These are phyloP conservation scores for Stegodyphus dumicola DNA, from an alignment of 1,140 invertebrate genomes.

Conservation along the genomic window DNA sequence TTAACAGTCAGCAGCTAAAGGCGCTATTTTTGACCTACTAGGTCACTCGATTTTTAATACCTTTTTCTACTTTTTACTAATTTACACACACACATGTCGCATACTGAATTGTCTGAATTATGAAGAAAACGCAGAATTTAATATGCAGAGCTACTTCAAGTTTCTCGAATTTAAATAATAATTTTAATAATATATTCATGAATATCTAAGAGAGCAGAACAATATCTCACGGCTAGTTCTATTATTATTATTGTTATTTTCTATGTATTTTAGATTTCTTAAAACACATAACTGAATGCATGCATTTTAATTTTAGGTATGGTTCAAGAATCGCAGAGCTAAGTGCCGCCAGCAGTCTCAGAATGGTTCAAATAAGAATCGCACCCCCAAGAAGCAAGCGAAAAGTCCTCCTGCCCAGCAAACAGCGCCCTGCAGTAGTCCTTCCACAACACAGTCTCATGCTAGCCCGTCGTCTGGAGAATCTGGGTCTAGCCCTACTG, in stretches of 20 bases:
- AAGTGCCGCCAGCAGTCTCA: slow-evolving; percentile 81
- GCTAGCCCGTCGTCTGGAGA: slow-evolving; percentile 48
- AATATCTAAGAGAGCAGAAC: too few relatives aligned
- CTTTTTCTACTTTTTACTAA: too few relatives aligned
- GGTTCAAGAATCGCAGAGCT: slow-evolving; percentile 98
- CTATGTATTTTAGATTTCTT: not conserved
- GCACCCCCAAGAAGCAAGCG: slow-evolving; percentile 63
- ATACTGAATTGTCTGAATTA: too few relatives aligned
- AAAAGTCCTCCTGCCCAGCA: slow-evolving; percentile 60
- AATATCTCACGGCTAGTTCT: too few relatives aligned
- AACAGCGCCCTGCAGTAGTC: slow-evolving; percentile 26
- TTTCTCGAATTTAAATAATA: too few relatives aligned
- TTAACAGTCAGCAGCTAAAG: too few relatives aligned
- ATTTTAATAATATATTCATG: too few relatives aligned
- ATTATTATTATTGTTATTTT: slow-evolving; percentile 33
- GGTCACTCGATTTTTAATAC: too few relatives aligned
- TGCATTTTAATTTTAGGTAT: slow-evolving; percentile 79
- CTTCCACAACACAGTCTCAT: slow-evolving; percentile 45
- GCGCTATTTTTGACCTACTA: too few relatives aligned
- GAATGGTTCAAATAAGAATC: slow-evolving; percentile 59
- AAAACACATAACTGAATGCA: not conserved
- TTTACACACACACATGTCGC: too few relatives aligned
- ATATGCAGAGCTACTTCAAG: too few relatives aligned
- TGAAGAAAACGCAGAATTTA: too few relatives aligned
- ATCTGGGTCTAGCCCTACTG: slow-evolving; percentile 34